Percentiles rank a stretch among this genome's conserved stretches.
Evolutionary conservation across 92 coral and sea anemone species (phyloP).

Genomic region (Anthopleura xanthogrammica): DNA sequence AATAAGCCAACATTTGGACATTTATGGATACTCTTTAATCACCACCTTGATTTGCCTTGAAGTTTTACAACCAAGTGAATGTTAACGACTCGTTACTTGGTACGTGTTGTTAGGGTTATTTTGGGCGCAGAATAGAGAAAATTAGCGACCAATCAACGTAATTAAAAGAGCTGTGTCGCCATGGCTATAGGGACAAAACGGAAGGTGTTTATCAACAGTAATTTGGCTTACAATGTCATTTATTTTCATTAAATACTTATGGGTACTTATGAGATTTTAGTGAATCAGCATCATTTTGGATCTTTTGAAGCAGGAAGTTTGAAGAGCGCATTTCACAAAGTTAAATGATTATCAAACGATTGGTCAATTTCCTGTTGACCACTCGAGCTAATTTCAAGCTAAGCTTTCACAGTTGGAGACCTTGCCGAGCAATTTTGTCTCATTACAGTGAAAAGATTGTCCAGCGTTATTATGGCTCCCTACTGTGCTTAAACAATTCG

Average conservation of each 20-base stretch:
- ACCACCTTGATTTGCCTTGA: background rate
- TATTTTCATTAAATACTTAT: background rate
- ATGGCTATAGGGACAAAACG: slow-evolving; percentile 41
- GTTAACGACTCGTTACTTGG: background rate
- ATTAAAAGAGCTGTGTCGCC: slow-evolving; percentile 70
- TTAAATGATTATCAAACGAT: background rate
- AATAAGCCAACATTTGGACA: background rate
- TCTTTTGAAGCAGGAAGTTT: background rate
- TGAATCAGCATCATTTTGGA: background rate
- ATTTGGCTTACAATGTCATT: background rate
- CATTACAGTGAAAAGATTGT: slow-evolving; percentile 22
- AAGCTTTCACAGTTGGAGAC: slow-evolving; percentile 11
- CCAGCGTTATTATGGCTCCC: slow-evolving; percentile 33
- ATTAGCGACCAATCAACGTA: slow-evolving; percentile 69
- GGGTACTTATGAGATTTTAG: background rate
- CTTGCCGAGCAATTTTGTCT: slow-evolving; percentile 17
- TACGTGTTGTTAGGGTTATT: background rate
- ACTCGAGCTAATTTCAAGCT: slow-evolving; percentile 18
- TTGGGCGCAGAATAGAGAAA: slow-evolving; percentile 42
- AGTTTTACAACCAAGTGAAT: background rate
- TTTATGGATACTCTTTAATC: background rate
- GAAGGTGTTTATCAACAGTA: slow-evolving; percentile 12
- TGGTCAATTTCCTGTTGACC: slow-evolving; percentile 18
- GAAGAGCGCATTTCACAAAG: background rate
- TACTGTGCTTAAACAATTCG: slow-evolving; percentile 55